Conservation (phyloP, 30 jellyfish, hydroid and myxozoan genomes). For the Aurelia sp. region DNA sequence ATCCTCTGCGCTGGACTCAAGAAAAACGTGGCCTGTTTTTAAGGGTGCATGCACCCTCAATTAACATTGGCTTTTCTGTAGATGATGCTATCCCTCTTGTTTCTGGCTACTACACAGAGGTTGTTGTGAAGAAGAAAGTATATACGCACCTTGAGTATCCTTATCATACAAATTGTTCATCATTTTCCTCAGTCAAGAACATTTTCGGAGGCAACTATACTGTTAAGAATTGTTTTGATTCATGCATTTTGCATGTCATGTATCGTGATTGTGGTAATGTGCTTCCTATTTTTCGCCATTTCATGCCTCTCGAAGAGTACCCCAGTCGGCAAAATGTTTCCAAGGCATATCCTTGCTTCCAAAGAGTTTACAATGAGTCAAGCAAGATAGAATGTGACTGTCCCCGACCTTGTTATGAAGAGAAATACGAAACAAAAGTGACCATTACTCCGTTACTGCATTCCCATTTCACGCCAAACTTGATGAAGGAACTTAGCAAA, state of each 20-base stretch:
- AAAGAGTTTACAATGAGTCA: too few species aligned
- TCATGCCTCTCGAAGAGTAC: too few species aligned
- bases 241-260: neutral
- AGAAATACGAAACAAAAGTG: constrained; percentile 8
- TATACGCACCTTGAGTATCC: neutral
- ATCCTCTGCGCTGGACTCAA: neutral
- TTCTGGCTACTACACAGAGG: constrained; percentile 25
- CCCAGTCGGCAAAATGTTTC: too few species aligned
- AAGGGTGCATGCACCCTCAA: constrained; percentile 9
- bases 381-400: constrained; percentile 20
- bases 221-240: neutral
- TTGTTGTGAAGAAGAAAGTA: constrained; percentile 7
- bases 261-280: constrained; percentile 5
- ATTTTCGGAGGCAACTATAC: constrained; percentile 10
- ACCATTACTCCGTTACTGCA: constrained; percentile 1
- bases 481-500: constrained; percentile 4
- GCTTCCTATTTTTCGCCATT: neutral
- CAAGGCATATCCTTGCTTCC: too few species aligned
- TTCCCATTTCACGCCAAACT: neutral
- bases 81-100: neutral
- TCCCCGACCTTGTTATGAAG: constrained; percentile 40
- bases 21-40: constrained; percentile 6
- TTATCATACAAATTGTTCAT: constrained; percentile 10
- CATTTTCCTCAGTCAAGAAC: neutral
- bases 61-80: neutral